Evolutionary conservation across 2,797 vertebrate species (phyloP).

Genomic region (Varecia variegata): DNA sequence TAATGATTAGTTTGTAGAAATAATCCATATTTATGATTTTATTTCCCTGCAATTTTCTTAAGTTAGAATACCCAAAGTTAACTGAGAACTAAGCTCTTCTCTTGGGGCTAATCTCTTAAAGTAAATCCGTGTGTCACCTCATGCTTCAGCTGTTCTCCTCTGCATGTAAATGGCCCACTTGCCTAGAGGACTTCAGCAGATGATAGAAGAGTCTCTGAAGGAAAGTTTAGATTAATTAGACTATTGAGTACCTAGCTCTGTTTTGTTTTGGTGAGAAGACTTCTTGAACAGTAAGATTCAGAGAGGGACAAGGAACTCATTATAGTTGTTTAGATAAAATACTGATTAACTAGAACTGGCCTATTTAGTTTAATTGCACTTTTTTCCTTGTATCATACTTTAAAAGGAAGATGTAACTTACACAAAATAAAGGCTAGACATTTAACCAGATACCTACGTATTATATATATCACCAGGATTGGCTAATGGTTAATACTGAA

Average conservation of each 20-base stretch:
- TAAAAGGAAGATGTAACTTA: not conserved
- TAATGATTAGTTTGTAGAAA: constrained; percentile 47
- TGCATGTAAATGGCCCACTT: not conserved
- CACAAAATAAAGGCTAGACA: not conserved
- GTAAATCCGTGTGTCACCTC: not conserved
- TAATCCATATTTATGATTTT: constrained; percentile 37
- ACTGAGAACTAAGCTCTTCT: constrained; percentile 13
- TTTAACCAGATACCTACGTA: not conserved
- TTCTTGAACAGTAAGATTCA: not conserved
- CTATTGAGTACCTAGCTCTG: not conserved
- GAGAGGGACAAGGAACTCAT: not conserved
- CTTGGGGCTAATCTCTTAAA: not conserved
- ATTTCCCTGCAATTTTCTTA: constrained; percentile 33
- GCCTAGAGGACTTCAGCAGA: not conserved
- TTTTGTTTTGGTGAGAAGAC: not conserved
- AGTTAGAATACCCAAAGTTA: constrained; percentile 1
- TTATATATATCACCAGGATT: not conserved
- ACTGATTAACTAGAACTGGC: not conserved
- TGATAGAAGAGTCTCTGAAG: not conserved
- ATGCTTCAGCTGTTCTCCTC: not conserved
- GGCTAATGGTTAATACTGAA: not conserved
- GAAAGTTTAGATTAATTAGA: constrained; percentile 20
- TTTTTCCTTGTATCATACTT: not conserved
- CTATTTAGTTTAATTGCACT: not conserved
- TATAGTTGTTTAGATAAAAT: not conserved